These are phyloP conservation scores for Lindbergichthys nudifrons DNA, from an alignment of 2,797 vertebrate species.

Conservation along the genomic window DNA sequence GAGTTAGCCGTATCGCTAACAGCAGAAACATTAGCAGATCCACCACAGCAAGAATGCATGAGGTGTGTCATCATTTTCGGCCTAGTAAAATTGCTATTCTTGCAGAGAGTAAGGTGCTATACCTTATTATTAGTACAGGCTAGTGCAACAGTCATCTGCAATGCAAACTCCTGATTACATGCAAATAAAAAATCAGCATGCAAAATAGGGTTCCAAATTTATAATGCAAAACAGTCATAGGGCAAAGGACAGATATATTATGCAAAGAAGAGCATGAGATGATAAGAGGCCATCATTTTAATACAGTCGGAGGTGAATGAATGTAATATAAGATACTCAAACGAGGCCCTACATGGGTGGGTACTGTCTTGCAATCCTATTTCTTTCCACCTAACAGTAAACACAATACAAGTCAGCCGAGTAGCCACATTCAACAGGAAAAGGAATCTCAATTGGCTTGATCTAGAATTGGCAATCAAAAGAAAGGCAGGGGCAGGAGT, in stretches of 20 bases:
- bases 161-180: slow-evolving; percentile 69
- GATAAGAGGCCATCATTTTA: slow-evolving; percentile 61
- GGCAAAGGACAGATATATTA: slow-evolving; percentile 82
- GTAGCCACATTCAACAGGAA: slow-evolving; percentile 7
- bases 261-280: slow-evolving; percentile 64
- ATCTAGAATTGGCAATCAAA: slow-evolving; percentile 18
- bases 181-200: slow-evolving; percentile 79
- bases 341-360: background rate
- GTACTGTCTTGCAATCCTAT: background rate
- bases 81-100: too few species aligned
- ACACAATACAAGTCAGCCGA: background rate
- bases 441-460: slow-evolving; percentile 20
- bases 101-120: slow-evolving; percentile 28
- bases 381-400: background rate
- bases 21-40: slow-evolving; percentile 28
- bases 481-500: slow-evolving; percentile 10
- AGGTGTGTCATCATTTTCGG: slow-evolving; percentile 16
- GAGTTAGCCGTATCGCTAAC: background rate
- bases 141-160: slow-evolving; percentile 56
- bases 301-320: slow-evolving; percentile 58
- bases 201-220: slow-evolving; percentile 80
- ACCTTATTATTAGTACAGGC: too few species aligned
- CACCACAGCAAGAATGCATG: slow-evolving; percentile 10
- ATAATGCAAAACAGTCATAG: slow-evolving; percentile 80
- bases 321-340: slow-evolving; percentile 41